Evolutionary conservation across 1,140 invertebrate genomes (phyloP).

Genomic region (Bombus turneri): DNA sequence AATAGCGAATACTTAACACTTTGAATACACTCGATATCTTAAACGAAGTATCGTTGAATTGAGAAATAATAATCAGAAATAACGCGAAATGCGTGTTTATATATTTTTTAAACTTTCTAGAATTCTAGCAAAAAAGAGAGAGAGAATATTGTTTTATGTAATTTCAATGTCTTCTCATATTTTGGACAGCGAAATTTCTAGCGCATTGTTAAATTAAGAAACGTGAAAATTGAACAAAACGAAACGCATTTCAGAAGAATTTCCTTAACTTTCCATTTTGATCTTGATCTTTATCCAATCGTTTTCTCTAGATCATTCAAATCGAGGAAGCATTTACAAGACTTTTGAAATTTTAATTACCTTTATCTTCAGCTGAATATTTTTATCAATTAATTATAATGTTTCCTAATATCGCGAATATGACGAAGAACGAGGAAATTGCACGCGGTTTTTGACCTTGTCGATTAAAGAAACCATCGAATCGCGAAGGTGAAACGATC

Average conservation of each 20-base stretch:
- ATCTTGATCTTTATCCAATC: neutral
- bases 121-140: no score
- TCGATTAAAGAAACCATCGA: neutral
- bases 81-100: no score
- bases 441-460: no score
- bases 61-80: no score
- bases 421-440: no score
- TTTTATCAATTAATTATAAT: no score
- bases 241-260: neutral
- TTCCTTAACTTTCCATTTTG: neutral
- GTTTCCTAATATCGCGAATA: neutral
- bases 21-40: no score
- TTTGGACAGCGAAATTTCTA: neutral
- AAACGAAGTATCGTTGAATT: no score
- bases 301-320: neutral
- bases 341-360: neutral
- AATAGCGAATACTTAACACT: no score
- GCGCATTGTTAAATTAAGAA: no score
- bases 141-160: neutral
- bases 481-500: slow-evolving; percentile 5
- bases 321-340: neutral
- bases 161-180: neutral
- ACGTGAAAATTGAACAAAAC: neutral
- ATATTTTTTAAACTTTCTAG: no score
- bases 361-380: neutral